Base-by-base conservation (phyloP, 1,140 invertebrate genomes). In the Drosophila neocordata region DNA sequence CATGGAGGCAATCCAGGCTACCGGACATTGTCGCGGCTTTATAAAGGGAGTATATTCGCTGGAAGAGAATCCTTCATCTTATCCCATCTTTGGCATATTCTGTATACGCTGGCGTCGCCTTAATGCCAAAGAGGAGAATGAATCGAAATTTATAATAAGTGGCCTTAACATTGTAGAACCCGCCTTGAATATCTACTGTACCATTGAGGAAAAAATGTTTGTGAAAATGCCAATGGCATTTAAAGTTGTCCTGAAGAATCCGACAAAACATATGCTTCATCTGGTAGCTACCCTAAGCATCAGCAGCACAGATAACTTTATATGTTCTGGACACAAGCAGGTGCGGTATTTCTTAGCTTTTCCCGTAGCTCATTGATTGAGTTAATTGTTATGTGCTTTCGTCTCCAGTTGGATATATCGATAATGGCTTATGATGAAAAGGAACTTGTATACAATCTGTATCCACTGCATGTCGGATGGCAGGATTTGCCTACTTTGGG, bases 201-300 rank as follows among this genome's bases (percentile, higher is more conserved):
- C 87, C 44, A 90, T 91, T n/a, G 91, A 92, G 60, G 91, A 92
- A 69, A 91, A 90, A 74, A 89, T 92, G 85, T 92, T 91, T 53
- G 91, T 92, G 0, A 92, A 92, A 69, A 91, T 92, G 84, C 90
- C 91, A 37, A 90, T 92, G 77, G 82, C 87, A 0, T 84, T 91
- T 11, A 91, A 91, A 53, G 84, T 92, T 61, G 79, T 92, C 0
- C 69, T 92, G 0, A 90, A 87, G 38, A 92, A 92, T 73, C 91
- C 91, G 20, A 89, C 89, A 3, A 60, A 68, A 18, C 79, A 85
- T 67, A 82, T 91, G 2, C 56, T 92, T 0, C 91, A 91, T 73
- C 67, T 92, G 24, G 81, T 87, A 56, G 83, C 90, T 13, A 85
- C 81, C 9, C 38, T 91, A 3, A 83, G 79, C 24, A 91, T 91